A percentile compares a stretch with the other conserved stretches of the same genome.
Evolutionary conservation across 2,797 vertebrate genomes (phyloP).

Genomic region (Falco columbarius): DNA sequence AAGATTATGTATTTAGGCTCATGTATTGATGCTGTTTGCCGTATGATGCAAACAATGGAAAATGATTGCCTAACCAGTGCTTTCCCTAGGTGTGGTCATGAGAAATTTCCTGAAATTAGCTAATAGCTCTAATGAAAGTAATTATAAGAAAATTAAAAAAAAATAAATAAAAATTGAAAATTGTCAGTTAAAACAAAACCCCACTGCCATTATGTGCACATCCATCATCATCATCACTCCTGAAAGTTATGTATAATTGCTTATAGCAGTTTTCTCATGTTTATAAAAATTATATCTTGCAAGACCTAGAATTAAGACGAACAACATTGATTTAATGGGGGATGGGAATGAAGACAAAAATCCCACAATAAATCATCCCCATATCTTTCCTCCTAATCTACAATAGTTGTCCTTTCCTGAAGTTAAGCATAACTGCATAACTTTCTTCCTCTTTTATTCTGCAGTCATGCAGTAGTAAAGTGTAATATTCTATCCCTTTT

Average conservation of each 20-base stretch:
- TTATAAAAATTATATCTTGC: background rate
- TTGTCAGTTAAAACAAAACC: background rate
- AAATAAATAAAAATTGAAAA: background rate
- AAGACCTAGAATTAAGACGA: background rate
- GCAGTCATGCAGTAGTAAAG: background rate
- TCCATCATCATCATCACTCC: background rate
- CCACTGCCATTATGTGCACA: accelerated
- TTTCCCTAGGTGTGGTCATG: background rate
- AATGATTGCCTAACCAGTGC: background rate
- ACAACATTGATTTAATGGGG: background rate
- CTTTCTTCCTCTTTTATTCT: background rate
- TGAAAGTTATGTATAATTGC: background rate
- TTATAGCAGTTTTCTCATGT: background rate
- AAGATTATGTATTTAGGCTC: background rate
- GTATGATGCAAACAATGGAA: background rate
- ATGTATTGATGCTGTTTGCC: background rate
- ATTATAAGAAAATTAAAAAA: background rate
- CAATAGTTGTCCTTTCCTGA: background rate
- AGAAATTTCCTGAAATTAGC: background rate
- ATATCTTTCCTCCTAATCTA: background rate
- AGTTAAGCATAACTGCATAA: background rate
- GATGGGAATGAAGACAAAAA: background rate
- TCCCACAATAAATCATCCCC: background rate
- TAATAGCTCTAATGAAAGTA: background rate
- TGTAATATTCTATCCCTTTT: background rate